These are phyloP conservation scores for Tonatia bakeri DNA, from an alignment of 2,113 vertebrate genomes.

Conservation along the genomic window DNA sequence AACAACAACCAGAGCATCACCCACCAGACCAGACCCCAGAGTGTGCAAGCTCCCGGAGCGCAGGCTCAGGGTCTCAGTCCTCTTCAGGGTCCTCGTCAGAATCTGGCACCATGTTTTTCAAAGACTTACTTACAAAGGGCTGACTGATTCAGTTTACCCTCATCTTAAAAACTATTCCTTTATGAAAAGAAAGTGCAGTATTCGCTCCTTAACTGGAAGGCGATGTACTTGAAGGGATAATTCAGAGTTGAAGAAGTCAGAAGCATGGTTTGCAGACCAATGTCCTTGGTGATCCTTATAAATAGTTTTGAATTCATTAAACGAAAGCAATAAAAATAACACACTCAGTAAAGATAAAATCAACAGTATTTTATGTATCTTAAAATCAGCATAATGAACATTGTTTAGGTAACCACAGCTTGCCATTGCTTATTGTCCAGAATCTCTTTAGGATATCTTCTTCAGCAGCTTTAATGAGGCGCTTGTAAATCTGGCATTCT, in stretches of 20 bases:
- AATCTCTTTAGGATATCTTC: not conserved
- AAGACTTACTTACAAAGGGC: not conserved
- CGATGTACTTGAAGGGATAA: not conserved
- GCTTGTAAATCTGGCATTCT: not conserved
- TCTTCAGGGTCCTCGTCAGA: not conserved
- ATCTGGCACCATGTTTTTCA: not conserved
- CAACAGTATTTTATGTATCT: not conserved
- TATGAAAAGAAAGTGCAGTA: not conserved
- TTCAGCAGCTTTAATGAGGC: not conserved
- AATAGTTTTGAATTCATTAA: conserved; percentile 38
- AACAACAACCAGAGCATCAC: not conserved
- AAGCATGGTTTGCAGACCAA: not conserved
- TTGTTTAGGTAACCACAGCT: not conserved
- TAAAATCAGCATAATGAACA: not conserved
- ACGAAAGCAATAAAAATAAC: conserved; percentile 41
- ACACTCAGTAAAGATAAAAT: conserved; percentile 4
- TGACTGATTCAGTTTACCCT: not conserved
- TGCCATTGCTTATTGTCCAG: not conserved
- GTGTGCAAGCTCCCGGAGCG: not conserved
- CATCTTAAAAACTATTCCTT: not conserved
- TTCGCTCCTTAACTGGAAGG: not conserved
- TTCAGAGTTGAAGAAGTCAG: not conserved
- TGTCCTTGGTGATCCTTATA: not conserved
- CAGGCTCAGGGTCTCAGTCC: accelerated
- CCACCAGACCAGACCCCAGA: no score